These are phyloP conservation scores for Macrosteles quadrilineatus DNA, from an alignment of 1,140 invertebrate species.

Conservation along the genomic window DNA sequence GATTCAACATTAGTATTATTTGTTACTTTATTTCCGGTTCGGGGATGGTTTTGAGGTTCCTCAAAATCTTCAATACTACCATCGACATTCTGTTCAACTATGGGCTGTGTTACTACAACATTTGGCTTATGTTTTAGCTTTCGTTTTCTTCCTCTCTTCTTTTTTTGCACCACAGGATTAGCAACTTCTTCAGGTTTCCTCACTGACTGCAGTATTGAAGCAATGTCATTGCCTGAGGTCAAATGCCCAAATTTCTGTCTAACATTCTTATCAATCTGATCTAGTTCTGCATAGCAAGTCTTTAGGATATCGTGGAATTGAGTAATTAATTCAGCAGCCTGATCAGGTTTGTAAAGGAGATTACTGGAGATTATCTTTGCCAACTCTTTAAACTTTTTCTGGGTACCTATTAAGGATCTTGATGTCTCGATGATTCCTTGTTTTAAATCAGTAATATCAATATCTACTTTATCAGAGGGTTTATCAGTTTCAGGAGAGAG, in stretches of 20 bases:
- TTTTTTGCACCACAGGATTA: no score
- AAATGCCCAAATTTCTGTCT: background rate
- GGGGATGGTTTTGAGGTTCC: no score
- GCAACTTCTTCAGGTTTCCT: no score
- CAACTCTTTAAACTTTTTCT: conserved; percentile 11
- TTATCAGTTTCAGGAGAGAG: background rate
- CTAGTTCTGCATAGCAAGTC: background rate
- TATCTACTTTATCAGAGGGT: background rate
- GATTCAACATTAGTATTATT: no score
- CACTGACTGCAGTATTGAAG: background rate
- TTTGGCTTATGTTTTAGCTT: no score
- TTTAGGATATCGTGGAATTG: conserved; percentile 6
- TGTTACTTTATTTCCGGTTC: no score
- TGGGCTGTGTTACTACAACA: no score
- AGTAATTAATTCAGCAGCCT: background rate
- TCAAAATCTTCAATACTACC: no score
- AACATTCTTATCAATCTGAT: background rate
- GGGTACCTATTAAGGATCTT: background rate
- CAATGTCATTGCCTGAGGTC: background rate
- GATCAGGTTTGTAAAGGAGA: background rate
- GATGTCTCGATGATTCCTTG: conserved; percentile 4
- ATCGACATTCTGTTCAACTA: no score
- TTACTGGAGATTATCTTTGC: conserved; percentile 4
- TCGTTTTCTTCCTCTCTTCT: no score
- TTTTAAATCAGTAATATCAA: background rate